phyloP scores from a whole-genome alignment of 2,797 vertebrate genomes.

The Simalia tracyae region DNA sequence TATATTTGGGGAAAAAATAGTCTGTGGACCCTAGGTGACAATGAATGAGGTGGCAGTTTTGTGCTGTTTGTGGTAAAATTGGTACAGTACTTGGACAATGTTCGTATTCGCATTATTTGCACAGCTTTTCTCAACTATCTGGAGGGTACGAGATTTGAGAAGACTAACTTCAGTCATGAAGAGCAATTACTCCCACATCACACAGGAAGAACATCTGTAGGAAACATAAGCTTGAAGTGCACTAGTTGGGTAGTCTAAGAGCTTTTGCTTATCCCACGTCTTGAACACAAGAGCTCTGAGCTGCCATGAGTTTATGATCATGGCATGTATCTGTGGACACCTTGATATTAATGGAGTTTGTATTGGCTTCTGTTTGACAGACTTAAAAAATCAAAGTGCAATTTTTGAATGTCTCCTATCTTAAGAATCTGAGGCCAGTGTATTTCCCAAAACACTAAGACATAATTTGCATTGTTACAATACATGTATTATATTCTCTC shows the following conservation, averaged over 20 bases:
- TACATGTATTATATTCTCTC: constrained; percentile 53
- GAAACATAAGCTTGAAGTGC: not conserved
- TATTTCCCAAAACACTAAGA: not conserved
- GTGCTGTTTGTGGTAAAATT: not conserved
- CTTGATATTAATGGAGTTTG: not conserved
- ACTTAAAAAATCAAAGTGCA: not conserved
- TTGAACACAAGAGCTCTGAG: not conserved
- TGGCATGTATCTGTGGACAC: too few species aligned
- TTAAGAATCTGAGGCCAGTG: not conserved
- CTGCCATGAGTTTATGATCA: not conserved
- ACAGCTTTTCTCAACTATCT: not conserved
- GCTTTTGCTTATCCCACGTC: not conserved
- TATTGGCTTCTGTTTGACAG: too few species aligned
- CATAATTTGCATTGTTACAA: not conserved
- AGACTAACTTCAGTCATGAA: not conserved
- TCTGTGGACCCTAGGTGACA: too few species aligned
- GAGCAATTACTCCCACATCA: too few species aligned
- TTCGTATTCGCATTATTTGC: not conserved
- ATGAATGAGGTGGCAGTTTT: not conserved
- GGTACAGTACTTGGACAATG: not conserved
- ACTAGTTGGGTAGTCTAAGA: not conserved
- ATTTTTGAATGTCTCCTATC: not conserved
- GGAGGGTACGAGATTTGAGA: not conserved
- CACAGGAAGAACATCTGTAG: not conserved
- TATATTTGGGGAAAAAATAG: not conserved